Evolutionary conservation across 2,113 vertebrate species (phyloP).

Genomic region (Himantopus leucocephalus): DNA sequence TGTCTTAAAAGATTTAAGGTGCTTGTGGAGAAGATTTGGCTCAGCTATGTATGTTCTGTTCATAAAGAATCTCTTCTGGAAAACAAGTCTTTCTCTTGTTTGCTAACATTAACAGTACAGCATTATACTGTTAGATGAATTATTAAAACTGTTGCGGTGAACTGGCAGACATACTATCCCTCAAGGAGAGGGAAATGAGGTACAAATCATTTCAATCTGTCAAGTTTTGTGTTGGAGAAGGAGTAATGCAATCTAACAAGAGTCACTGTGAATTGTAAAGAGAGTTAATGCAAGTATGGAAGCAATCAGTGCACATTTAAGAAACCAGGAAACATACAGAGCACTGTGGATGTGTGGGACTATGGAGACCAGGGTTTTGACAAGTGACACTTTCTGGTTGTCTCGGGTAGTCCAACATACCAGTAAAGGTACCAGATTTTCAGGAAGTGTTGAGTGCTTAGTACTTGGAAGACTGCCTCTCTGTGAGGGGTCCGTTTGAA

Average conservation of each 20-base stretch:
- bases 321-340: background rate
- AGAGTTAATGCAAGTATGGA: background rate
- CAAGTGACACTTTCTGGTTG: background rate
- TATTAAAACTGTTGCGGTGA: background rate
- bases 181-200: background rate
- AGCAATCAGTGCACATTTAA: rapidly evolving
- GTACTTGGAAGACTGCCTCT: background rate
- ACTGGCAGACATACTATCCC: background rate
- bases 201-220: background rate
- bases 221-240: background rate
- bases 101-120: background rate
- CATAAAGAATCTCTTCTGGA: background rate
- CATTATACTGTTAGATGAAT: background rate
- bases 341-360: background rate
- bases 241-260: background rate
- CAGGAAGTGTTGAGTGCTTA: background rate
- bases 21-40: background rate
- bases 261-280: background rate
- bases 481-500: background rate
- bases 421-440: background rate
- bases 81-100: background rate
- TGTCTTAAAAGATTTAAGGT: background rate
- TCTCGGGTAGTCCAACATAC: background rate
- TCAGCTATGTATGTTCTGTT: background rate
- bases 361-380: background rate